These are phyloP conservation scores for Xestia rhomboidea DNA, from an alignment of 2,888 invertebrate species.

Conservation along the genomic window DNA sequence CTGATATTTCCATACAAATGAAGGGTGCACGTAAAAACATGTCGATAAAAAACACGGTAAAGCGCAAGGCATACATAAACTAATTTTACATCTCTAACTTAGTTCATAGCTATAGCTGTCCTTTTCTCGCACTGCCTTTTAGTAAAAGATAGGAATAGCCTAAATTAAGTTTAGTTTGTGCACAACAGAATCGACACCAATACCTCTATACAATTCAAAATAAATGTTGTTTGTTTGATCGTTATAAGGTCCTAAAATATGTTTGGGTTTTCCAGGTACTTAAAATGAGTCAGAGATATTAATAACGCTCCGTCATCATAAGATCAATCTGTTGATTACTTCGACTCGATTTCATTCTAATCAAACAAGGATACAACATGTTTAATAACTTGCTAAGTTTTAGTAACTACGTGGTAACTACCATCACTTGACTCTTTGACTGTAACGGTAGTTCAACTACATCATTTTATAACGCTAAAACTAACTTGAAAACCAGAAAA, in stretches of 20 bases:
- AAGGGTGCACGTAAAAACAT: too few species aligned
- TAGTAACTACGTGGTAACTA: neutral
- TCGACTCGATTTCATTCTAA: slow-evolving; percentile 4
- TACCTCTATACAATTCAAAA: neutral
- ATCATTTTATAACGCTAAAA: slow-evolving; percentile 5
- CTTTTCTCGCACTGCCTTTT: too few species aligned
- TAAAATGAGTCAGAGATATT: slow-evolving; percentile 42
- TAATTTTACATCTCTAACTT: too few species aligned
- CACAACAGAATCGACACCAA: too few species aligned
- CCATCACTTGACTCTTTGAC: neutral
- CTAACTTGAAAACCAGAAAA: slow-evolving; percentile 26
- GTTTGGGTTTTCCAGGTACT: slow-evolving; percentile 32
- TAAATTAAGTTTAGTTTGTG: too few species aligned
- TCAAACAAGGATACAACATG: neutral
- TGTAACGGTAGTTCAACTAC: neutral
- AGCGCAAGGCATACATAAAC: too few species aligned
- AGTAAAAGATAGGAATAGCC: too few species aligned
- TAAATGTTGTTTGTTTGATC: neutral
- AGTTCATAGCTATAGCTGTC: too few species aligned
- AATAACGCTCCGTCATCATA: slow-evolving; percentile 27
- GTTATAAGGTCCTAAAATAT: neutral
- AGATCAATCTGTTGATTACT: slow-evolving; percentile 20
- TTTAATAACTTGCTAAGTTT: slow-evolving; percentile 9
- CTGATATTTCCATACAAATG: too few species aligned
- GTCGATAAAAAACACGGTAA: too few species aligned